Evolutionary conservation across 2,113 vertebrate genomes (phyloP).

Genomic region (Pachyramphus minor): DNA sequence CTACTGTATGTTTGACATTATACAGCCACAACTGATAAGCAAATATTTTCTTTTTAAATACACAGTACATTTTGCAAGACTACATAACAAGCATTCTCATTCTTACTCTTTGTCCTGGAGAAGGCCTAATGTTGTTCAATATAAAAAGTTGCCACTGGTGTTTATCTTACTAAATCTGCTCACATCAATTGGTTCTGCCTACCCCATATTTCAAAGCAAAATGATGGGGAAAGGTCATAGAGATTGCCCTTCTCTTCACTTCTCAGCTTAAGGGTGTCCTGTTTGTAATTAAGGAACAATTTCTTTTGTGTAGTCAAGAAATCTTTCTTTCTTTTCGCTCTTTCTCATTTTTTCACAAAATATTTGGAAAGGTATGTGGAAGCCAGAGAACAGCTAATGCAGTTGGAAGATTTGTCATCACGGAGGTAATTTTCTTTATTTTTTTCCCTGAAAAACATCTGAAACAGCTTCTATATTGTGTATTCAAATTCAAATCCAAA

Average conservation of each 20-base stretch:
- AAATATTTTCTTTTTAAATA: slow-evolving; percentile 63
- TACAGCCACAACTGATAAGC: slow-evolving; percentile 15
- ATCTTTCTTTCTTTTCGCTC: not conserved
- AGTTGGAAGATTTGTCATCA: not conserved
- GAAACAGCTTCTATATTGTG: not conserved
- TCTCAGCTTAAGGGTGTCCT: slow-evolving; percentile 32
- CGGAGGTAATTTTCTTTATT: not conserved
- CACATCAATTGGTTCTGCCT: slow-evolving; percentile 60
- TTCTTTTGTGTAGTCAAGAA: not conserved
- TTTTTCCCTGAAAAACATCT: not conserved
- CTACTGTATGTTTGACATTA: slow-evolving; percentile 19
- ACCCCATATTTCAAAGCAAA: slow-evolving; percentile 53
- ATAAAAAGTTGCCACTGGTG: slow-evolving; percentile 5
- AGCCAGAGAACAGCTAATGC: not conserved
- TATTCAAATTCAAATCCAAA: not conserved
- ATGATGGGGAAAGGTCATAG: not conserved
- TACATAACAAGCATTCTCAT: not conserved
- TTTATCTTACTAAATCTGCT: slow-evolving; percentile 61
- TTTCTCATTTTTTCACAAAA: not conserved
- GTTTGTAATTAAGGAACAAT: slow-evolving; percentile 58
- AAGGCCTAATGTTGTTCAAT: slow-evolving; percentile 1
- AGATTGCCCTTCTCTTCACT: slow-evolving; percentile 28
- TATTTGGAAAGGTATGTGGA: not conserved
- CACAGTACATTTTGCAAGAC: not conserved
- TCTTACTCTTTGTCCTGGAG: slow-evolving; percentile 7